phyloP scores from a whole-genome alignment of 2,797 vertebrate species.

The Cirrhinus molitorella region DNA sequence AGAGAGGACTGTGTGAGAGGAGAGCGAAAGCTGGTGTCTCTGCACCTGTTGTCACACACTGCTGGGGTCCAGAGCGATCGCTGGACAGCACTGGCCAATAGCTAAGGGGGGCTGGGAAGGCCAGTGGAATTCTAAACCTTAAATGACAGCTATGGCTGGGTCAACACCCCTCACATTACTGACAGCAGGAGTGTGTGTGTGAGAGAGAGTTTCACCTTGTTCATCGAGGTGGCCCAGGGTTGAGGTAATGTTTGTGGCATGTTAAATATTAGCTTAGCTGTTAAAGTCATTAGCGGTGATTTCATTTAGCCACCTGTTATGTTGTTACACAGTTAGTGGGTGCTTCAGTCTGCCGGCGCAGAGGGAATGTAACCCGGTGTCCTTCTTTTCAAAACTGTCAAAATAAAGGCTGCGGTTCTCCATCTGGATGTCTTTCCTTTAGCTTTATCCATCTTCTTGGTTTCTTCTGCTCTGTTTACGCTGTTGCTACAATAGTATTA shows the following conservation, averaged over 20 bases:
- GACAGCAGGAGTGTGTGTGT: conserved; percentile 65
- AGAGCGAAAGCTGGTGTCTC: conserved; percentile 48
- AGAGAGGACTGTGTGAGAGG: conserved; percentile 47
- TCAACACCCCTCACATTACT: conserved; percentile 74
- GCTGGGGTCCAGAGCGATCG: conserved; percentile 65
- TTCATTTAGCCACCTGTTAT: conserved; percentile 68
- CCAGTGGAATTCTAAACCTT: conserved; percentile 67
- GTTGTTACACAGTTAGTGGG: conserved; percentile 1
- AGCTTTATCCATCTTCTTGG: background rate
- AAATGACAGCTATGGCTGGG: conserved; percentile 80
- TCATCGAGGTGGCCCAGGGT: conserved; percentile 56
- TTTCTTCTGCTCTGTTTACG: background rate
- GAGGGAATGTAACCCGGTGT: background rate
- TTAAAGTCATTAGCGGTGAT: conserved; percentile 61
- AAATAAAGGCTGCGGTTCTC: background rate
- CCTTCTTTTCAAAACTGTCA: conserved; percentile 26
- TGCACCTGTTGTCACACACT: conserved; percentile 76
- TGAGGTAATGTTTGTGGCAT: conserved; percentile 57
- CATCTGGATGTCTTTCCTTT: background rate
- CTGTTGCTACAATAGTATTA: background rate
- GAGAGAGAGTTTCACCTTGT: conserved; percentile 70
- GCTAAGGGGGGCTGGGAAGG: conserved; percentile 55
- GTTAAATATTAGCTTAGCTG: conserved; percentile 78
- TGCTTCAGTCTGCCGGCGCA: background rate
- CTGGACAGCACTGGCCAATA: conserved; percentile 62